phyloP scores from a whole-genome alignment of 2,113 vertebrate genomes.

The Syngnathus scovelli region DNA sequence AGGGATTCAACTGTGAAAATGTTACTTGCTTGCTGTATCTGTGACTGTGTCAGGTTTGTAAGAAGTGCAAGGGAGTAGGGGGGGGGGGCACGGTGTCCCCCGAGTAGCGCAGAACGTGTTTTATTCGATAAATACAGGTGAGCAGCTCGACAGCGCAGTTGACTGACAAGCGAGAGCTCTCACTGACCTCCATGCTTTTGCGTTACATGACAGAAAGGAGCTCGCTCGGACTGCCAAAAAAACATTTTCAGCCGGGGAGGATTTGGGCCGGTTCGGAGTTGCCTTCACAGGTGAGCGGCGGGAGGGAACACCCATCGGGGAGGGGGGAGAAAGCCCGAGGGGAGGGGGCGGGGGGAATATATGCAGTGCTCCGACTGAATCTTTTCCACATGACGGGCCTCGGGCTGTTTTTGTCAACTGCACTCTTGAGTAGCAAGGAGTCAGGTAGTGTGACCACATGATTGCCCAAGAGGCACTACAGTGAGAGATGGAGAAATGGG shows the following conservation, averaged over 20 bases:
- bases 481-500: constrained; percentile 42
- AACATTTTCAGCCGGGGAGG: not conserved
- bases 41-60: too few species aligned
- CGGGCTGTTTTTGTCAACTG: constrained; percentile 76
- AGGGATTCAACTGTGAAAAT: not conserved
- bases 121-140: constrained; percentile 74
- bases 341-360: constrained; percentile 31
- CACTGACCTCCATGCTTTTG: constrained; percentile 69
- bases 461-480: constrained; percentile 69
- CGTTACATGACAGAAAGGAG: constrained; percentile 78
- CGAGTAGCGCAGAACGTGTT: constrained; percentile 56
- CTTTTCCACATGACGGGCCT: constrained; percentile 75
- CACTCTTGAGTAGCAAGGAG: constrained; percentile 70
- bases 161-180: constrained; percentile 74
- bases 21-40: not conserved
- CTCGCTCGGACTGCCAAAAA: constrained; percentile 13
- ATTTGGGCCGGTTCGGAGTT: constrained; percentile 7
- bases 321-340: too few species aligned
- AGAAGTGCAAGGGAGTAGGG: constrained; percentile 28
- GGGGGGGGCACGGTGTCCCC: constrained; percentile 54
- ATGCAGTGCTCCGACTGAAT: constrained; percentile 66
- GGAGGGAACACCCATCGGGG: constrained; percentile 56
- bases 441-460: constrained; percentile 77
- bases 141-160: constrained; percentile 70
- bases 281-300: constrained; percentile 64